phyloP scores from a whole-genome alignment of 1,140 invertebrate genomes.

The Drosophila santomea region DNA sequence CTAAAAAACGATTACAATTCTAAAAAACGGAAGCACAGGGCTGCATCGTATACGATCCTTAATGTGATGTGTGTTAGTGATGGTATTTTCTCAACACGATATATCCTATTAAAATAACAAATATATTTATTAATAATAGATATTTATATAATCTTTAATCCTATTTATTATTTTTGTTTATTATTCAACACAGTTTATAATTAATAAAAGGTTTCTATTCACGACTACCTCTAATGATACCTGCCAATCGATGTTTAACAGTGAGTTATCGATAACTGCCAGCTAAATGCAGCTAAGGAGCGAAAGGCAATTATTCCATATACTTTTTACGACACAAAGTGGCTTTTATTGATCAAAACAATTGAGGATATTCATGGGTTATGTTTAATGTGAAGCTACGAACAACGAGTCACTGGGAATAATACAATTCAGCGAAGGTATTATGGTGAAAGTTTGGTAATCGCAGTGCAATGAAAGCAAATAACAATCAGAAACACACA shows the following conservation, averaged over 20 bases:
- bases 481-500: conserved; percentile 13
- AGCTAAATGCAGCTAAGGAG: conserved; percentile 1
- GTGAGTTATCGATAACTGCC: background rate
- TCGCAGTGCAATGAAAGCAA: conserved; percentile 37
- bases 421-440: conserved; percentile 9
- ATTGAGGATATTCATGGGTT: conserved; percentile 2
- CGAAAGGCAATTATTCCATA: conserved; percentile 14
- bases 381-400: conserved; percentile 22
- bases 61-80: too few relatives aligned
- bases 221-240: background rate
- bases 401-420: conserved; percentile 2
- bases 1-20: too few relatives aligned
- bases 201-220: background rate
- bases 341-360: conserved; percentile 21
- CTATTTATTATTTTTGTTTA: too few relatives aligned
- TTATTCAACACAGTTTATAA: too few relatives aligned
- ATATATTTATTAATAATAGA: too few relatives aligned
- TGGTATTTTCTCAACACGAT: too few relatives aligned
- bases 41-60: too few relatives aligned
- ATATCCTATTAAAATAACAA: too few relatives aligned
- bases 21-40: too few relatives aligned
- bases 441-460: background rate
- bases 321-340: conserved; percentile 29
- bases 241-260: conserved; percentile 1
- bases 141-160: too few relatives aligned